phyloP scores from a whole-genome alignment of 92 coral and sea anemone species.

The Muricea muricata region DNA sequence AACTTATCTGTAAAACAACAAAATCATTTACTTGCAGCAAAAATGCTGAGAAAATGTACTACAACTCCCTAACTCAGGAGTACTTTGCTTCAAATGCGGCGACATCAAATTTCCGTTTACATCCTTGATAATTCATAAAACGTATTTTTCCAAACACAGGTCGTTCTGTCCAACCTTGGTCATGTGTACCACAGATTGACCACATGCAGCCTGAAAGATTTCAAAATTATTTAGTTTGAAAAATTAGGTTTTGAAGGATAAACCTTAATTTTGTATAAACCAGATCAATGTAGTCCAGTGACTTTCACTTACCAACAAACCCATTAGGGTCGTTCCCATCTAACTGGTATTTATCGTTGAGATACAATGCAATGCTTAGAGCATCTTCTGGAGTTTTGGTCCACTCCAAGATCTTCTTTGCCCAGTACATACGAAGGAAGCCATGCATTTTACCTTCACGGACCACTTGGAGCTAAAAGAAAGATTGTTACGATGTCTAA shows the following conservation, averaged over 20 bases:
- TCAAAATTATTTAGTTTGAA: neutral
- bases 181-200: constrained; percentile 85
- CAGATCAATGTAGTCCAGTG: too few relatives aligned
- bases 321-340: constrained; percentile 89
- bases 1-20: too few relatives aligned
- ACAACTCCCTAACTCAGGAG: too few relatives aligned
- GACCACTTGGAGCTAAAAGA: constrained; percentile 78
- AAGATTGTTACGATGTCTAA: too few relatives aligned
- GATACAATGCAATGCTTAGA: constrained; percentile 69
- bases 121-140: constrained; percentile 80
- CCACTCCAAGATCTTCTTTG: constrained; percentile 88
- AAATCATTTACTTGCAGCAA: neutral
- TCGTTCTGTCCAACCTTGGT: constrained; percentile 81
- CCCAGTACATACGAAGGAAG: constrained; percentile 87
- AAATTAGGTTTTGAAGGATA: too few relatives aligned
- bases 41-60: too few relatives aligned
- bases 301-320: constrained; percentile 79
- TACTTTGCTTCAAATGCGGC: constrained; percentile 64
- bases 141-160: constrained; percentile 80
- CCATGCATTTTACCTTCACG: constrained; percentile 84
- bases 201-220: constrained; percentile 74
- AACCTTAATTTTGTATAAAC: too few relatives aligned
- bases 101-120: constrained; percentile 81
- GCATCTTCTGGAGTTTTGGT: constrained; percentile 76
- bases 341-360: constrained; percentile 73